A percentile compares a stretch with the other conserved stretches of the same genome.
These are phyloP conservation scores for Drosophila lini DNA, from an alignment of 1,140 invertebrate genomes.

Conservation along the genomic window DNA sequence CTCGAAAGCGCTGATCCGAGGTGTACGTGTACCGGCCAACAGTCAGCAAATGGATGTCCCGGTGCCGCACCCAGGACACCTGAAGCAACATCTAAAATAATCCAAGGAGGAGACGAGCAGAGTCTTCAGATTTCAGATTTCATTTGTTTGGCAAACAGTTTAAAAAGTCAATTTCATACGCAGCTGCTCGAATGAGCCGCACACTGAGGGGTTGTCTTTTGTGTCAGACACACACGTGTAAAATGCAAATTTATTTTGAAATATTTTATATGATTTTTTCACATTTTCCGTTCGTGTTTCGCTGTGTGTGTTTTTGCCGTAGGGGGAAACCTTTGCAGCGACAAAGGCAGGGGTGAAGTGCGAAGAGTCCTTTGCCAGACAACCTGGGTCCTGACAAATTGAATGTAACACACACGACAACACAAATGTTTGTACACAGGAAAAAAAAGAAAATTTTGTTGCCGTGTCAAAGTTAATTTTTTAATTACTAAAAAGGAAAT, in stretches of 20 bases:
- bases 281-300: conserved; percentile 18
- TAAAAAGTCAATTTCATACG: conserved; percentile 74
- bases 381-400: conserved; percentile 54
- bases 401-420: conserved; percentile 23
- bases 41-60: conserved; percentile 94
- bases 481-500: no score
- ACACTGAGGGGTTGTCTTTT: conserved; percentile 8
- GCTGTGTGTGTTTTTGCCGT: conserved; percentile 7
- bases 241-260: conserved; percentile 75
- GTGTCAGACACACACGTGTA: conserved; percentile 61
- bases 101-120: background rate
- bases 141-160: conserved; percentile 69
- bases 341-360: conserved; percentile 7
- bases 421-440: background rate
- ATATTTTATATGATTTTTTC: conserved; percentile 57
- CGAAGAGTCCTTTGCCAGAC: conserved; percentile 20
- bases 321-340: conserved; percentile 52
- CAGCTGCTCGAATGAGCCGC: conserved; percentile 31
- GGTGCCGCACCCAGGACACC: conserved; percentile 95
- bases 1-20: conserved; percentile 94
- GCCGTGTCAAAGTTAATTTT: background rate
- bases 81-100: conserved; percentile 89
- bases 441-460: background rate
- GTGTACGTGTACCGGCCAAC: conserved; percentile 96
- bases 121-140: conserved; percentile 40